Evolutionary conservation across 2,888 invertebrate species (phyloP).

Genomic region (Platycheirus albimanus): DNA sequence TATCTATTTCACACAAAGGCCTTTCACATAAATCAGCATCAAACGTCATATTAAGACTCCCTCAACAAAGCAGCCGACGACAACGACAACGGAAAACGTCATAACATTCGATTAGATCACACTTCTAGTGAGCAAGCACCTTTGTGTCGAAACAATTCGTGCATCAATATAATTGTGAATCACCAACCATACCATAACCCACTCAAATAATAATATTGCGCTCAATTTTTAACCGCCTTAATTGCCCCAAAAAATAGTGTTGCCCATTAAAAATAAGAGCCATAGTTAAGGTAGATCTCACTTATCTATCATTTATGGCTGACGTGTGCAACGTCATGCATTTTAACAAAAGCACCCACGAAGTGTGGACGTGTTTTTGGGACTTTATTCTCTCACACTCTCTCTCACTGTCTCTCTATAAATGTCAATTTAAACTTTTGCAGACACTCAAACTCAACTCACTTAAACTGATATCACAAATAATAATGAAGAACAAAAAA

Average conservation of each 20-base stretch:
- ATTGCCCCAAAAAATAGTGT: background rate
- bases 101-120: too few species aligned
- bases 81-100: too few species aligned
- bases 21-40: too few species aligned
- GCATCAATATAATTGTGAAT: background rate
- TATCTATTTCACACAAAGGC: too few species aligned
- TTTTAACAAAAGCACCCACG: background rate
- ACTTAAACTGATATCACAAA: constrained; percentile 18
- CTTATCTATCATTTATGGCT: background rate
- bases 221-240: constrained; percentile 15
- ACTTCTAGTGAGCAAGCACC: too few species aligned
- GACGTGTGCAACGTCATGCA: constrained; percentile 13
- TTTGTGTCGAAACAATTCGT: background rate
- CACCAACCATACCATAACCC: background rate
- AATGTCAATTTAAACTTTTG: background rate
- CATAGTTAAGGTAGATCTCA: background rate
- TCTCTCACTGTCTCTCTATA: background rate
- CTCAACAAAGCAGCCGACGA: too few species aligned
- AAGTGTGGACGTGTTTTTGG: too few species aligned
- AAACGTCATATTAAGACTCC: too few species aligned
- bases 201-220: background rate
- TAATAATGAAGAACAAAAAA: too few species aligned
- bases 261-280: background rate
- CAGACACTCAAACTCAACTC: constrained; percentile 11
- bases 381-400: background rate